Conservation (phyloP, 2,113 vertebrate genomes). For the Phylloscopus trochiloides region DNA sequence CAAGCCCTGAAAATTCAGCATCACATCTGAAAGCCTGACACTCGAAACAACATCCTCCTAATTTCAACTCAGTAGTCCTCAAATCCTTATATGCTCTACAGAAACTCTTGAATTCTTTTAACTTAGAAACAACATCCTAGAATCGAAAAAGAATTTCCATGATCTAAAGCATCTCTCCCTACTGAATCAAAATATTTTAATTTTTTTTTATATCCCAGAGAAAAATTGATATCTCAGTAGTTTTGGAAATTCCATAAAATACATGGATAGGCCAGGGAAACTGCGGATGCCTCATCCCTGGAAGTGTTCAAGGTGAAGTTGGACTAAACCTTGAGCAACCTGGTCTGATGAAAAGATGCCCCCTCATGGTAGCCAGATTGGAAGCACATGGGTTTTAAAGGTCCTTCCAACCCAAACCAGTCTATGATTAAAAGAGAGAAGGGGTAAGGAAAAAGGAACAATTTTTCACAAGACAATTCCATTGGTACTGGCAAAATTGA, state of each 20-base stretch:
- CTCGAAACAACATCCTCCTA: not conserved
- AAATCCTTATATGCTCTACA: not conserved
- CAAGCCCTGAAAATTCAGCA: not conserved
- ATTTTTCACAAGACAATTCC: not conserved
- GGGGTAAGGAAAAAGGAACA: not conserved
- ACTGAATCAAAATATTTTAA: not conserved
- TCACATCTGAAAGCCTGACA: not conserved
- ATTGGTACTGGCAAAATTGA: not conserved
- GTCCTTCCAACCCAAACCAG: not conserved
- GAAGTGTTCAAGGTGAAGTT: not conserved
- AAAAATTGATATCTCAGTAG: not conserved
- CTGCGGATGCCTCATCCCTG: not conserved
- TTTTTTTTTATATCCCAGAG: not conserved
- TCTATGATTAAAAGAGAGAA: not conserved
- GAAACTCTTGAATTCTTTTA: not conserved
- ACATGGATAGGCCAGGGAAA: not conserved
- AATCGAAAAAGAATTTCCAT: not conserved
- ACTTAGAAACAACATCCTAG: not conserved
- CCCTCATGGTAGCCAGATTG: rapidly evolving
- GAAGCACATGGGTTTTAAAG: not conserved
- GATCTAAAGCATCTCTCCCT: not conserved
- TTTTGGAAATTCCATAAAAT: not conserved
- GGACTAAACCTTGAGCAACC: not conserved
- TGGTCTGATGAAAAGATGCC: not conserved
- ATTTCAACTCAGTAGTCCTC: not conserved